Conservation (phyloP, 2,888 invertebrate species). For the Athrips mouffetella region DNA sequence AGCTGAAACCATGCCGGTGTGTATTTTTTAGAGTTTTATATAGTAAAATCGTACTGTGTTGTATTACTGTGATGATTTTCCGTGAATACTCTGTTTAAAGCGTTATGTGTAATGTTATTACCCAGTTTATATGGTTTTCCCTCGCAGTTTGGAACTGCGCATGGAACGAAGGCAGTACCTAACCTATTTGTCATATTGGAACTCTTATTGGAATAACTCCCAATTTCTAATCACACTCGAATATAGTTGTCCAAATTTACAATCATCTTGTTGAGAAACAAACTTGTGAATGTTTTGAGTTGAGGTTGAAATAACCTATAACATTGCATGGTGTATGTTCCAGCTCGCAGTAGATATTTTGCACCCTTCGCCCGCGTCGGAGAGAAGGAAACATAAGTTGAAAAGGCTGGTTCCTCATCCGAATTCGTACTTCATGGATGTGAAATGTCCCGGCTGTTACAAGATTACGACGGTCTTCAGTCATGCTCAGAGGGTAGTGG, state of each 20-base stretch:
- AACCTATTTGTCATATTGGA: too few relatives aligned
- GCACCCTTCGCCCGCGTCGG: slow-evolving; percentile 96
- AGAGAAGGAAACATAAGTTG: slow-evolving; percentile 96
- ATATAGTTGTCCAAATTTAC: too few relatives aligned
- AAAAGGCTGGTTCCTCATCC: slow-evolving; percentile 99
- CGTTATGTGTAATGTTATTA: slow-evolving; percentile 27
- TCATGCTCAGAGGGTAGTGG: slow-evolving; percentile 99
- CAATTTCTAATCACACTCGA: too few relatives aligned
- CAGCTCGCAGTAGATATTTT: slow-evolving; percentile 97
- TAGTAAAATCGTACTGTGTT: slow-evolving; percentile 42
- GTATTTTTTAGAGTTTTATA: slow-evolving; percentile 60
- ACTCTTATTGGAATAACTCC: slow-evolving; percentile 19
- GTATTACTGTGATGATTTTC: slow-evolving; percentile 35
- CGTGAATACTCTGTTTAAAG: slow-evolving; percentile 35
- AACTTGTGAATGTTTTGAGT: too few relatives aligned
- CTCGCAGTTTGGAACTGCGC: slow-evolving; percentile 23
- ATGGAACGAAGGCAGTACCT: slow-evolving; percentile 49
- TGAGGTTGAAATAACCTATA: neutral
- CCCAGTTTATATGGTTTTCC: slow-evolving; percentile 22
- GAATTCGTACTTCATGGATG: slow-evolving; percentile 99
- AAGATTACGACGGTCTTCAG: slow-evolving; percentile 99
- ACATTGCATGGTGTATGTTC: slow-evolving; percentile 39
- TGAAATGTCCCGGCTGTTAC: slow-evolving; percentile 99
- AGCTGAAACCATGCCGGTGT: slow-evolving; percentile 79
- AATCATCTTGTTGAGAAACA: too few relatives aligned